Base-by-base conservation (phyloP, 2,113 vertebrate species). In the Brachionichthys hirsutus region DNA sequence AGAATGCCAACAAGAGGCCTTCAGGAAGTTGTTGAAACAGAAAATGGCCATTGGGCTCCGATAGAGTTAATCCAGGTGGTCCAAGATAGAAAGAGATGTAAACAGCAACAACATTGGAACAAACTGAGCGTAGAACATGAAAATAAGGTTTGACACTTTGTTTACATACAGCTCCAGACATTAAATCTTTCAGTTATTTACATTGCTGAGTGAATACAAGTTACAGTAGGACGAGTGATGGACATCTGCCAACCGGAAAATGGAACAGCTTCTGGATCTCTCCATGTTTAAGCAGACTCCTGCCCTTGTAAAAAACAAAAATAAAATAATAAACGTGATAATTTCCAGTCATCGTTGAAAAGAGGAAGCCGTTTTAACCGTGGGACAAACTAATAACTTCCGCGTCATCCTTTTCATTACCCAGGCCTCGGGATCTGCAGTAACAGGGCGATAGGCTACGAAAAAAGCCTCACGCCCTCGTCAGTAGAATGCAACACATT, bases 371-470 rank as follows among this genome's bases (percentile, higher is more conserved):
- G 62, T 59, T 51, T 56, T 52, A 76, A 52, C 55, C 19, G 49
- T 40, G 58, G 65, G 66, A 69, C 75, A 66, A 77, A 77, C 54
- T 50, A 49, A 74, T 63, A 41, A 84, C 85, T 81, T 85, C 87
- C 71, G 61, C 67, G 70, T 81, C 58, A 60, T 75, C 65, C 65
- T 77, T 64, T 72, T 75, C 73, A 81, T 84, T 66, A 83, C 59
- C 38, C 41, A 56, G 60, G 63, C 54, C 63, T 65, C 12, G 5
- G 68, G n/a, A n/a, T 40, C 54, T n/a, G n/a, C 22, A 54, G 85
- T 80, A 74, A 62, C 30, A 2, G 55, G 82, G 85, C 84, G 86
- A 76, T 4, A 78, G 83, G 82, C 85, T 87, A 85, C 2, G 43
- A 82, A 65, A 89, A 84, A 79, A 85, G 68, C 72, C 68, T 73